Evolutionary conservation across 2,888 invertebrate genomes (phyloP).

Genomic region (Alloscopus bannaensis): DNA sequence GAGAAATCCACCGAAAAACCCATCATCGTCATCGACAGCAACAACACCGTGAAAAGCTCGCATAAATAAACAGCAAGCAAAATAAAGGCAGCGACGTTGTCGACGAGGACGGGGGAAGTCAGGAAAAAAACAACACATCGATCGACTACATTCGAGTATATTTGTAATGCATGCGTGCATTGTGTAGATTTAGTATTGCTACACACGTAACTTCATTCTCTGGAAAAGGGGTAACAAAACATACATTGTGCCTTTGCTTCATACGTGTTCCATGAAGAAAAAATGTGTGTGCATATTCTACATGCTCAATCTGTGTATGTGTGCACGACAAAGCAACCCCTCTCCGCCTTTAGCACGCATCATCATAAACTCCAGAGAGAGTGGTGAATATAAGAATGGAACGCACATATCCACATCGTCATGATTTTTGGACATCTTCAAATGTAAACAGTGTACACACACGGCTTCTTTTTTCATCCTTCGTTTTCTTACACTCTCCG

Average conservation of each 20-base stretch:
- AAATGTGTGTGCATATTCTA: no score
- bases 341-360: background rate
- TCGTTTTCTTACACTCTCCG: no score
- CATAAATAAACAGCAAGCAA: background rate
- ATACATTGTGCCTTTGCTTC: constrained; percentile 6
- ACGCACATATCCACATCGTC: no score
- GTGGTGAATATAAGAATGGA: no score
- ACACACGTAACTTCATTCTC: background rate
- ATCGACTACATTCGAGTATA: no score
- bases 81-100: background rate
- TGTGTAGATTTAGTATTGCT: background rate
- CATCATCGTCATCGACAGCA: no score
- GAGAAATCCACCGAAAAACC: background rate
- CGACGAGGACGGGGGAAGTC: background rate
- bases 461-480: no score
- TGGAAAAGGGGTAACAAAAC: constrained; percentile 14
- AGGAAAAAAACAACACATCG: constrained; percentile 10
- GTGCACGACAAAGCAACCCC: background rate
- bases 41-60: background rate
- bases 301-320: background rate
- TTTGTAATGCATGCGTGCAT: background rate
- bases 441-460: no score
- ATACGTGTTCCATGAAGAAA: background rate
- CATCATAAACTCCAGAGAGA: constrained; percentile 1
- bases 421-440: no score